phyloP scores from a whole-genome alignment of 2,797 vertebrate genomes.

The Tadarida brasiliensis region DNA sequence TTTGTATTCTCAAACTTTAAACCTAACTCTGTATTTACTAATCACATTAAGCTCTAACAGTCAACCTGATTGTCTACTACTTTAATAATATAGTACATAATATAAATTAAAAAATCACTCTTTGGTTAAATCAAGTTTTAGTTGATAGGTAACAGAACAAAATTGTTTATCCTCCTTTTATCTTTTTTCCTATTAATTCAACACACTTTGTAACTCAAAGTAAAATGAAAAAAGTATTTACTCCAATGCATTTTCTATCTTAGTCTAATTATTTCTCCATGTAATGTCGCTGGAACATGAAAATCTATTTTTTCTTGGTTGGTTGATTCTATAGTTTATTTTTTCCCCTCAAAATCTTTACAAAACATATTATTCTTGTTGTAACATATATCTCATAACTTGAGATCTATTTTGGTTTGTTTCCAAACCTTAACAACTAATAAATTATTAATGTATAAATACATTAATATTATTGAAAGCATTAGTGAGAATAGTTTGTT shows the following conservation, averaged over 20 bases:
- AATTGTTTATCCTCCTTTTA: not conserved
- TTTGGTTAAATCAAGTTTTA: not conserved
- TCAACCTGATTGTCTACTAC: not conserved
- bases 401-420: not conserved
- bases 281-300: not conserved
- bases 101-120: not conserved
- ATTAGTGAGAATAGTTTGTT: not conserved
- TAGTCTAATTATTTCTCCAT: not conserved
- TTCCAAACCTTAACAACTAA: slow-evolving; percentile 13
- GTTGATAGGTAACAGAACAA: not conserved
- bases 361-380: slow-evolving; percentile 4
- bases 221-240: slow-evolving; percentile 8
- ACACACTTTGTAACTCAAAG: not conserved
- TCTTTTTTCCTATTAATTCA: not conserved
- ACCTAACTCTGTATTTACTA: not conserved
- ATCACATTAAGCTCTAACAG: not conserved
- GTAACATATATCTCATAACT: not conserved
- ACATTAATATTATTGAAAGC: slow-evolving; percentile 4
- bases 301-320: slow-evolving; percentile 22
- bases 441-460: slow-evolving; percentile 8
- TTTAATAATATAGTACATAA: not conserved
- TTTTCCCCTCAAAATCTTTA: not conserved
- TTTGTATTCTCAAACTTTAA: not conserved
- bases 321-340: not conserved
- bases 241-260: not conserved